Conservation (phyloP, 2,888 invertebrate genomes). For the Pomacea canaliculata region DNA sequence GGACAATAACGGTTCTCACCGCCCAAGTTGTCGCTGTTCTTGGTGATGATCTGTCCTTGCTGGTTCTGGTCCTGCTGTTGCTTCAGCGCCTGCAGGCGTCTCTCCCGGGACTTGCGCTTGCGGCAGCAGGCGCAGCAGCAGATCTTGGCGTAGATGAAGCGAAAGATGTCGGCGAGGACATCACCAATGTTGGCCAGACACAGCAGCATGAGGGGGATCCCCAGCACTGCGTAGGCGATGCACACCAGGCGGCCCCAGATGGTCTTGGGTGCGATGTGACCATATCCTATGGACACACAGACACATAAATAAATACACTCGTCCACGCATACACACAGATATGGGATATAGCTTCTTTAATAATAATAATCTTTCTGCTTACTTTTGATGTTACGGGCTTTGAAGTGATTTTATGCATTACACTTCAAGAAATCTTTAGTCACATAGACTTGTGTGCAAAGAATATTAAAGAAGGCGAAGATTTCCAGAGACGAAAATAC, state of each 20-base stretch:
- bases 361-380: background rate
- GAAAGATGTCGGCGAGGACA: slow-evolving; percentile 72
- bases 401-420: no score
- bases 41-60: slow-evolving; percentile 37
- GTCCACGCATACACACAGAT: slow-evolving; percentile 1
- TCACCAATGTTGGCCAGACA: slow-evolving; percentile 73
- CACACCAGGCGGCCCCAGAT: slow-evolving; percentile 69
- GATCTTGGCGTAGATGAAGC: slow-evolving; percentile 70
- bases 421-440: no score
- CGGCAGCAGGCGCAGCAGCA: slow-evolving; percentile 67
- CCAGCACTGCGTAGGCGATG: slow-evolving; percentile 70
- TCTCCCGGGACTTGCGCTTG: slow-evolving; percentile 42
- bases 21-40: background rate
- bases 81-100: slow-evolving; percentile 37
- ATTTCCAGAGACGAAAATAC: no score
- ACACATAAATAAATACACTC: slow-evolving; percentile 8
- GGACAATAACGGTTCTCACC: no score
- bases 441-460: no score
- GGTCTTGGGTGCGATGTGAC: slow-evolving; percentile 69
- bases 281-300: slow-evolving; percentile 61
- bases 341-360: background rate
- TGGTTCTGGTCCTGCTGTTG: slow-evolving; percentile 32
- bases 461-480: no score
- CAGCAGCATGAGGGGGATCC: slow-evolving; percentile 73
- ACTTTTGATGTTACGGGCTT: no score